phyloP scores from a whole-genome alignment of 2,113 vertebrate genomes.

The Kryptolebias marmoratus region DNA sequence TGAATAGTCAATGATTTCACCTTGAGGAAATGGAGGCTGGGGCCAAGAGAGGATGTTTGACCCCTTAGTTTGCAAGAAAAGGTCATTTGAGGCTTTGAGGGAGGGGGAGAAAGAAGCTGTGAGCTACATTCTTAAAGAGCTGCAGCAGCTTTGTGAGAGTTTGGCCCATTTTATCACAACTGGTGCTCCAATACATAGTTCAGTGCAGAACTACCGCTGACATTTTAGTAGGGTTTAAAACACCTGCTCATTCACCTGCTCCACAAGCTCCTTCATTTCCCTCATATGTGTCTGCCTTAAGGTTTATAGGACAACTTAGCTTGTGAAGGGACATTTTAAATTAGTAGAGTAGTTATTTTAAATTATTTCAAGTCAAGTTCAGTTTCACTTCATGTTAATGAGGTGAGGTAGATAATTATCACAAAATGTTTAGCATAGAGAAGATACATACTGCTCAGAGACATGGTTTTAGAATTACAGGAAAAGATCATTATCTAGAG shows the following conservation, averaged over 20 bases:
- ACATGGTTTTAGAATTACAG: too few relatives aligned
- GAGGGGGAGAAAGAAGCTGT: not conserved
- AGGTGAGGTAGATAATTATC: not conserved
- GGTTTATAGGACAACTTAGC: not conserved
- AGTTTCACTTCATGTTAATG: not conserved
- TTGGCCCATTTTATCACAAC: conserved; percentile 40
- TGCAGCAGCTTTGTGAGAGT: conserved; percentile 47
- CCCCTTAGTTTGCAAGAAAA: conserved; percentile 44
- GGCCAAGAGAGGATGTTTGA: conserved; percentile 47
- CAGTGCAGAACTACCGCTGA: not conserved
- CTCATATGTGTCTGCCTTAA: not conserved
- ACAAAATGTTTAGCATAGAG: not conserved
- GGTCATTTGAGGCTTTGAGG: conserved; percentile 55
- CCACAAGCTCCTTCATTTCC: not conserved
- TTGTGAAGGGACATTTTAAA: not conserved
- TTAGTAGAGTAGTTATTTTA: not conserved
- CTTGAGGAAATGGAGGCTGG: conserved; percentile 40
- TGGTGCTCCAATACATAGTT: not conserved
- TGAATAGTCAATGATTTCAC: conserved; percentile 73
- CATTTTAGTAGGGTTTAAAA: not conserved
- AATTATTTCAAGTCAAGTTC: not conserved
- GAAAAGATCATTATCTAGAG: too few relatives aligned
- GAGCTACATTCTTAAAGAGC: conserved; percentile 50
- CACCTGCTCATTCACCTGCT: not conserved
- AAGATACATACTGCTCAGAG: too few relatives aligned